Conservation (phyloP, 1,140 invertebrate species). For the Listronotus bonariensis region DNA sequence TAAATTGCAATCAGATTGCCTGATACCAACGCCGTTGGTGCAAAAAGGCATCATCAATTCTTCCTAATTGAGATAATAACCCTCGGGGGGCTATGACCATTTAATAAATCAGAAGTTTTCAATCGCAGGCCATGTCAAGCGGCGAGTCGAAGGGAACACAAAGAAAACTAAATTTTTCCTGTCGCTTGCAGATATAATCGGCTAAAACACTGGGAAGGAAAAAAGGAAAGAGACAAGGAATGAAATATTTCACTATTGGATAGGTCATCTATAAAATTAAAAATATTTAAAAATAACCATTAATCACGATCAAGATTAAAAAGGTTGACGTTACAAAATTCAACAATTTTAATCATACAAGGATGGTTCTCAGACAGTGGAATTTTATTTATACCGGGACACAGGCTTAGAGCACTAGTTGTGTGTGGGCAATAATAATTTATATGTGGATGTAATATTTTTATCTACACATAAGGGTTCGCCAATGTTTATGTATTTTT, state of each 20-base stretch:
- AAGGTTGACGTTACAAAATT: too few relatives aligned
- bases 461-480: too few relatives aligned
- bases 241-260: constrained; percentile 1
- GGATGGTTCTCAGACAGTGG: too few relatives aligned
- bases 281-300: too few relatives aligned
- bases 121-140: constrained; percentile 22
- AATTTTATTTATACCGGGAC: too few relatives aligned
- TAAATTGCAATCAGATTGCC: constrained; percentile 13
- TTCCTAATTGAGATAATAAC: constrained; percentile 41
- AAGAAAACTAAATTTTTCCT: constrained; percentile 32
- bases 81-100: constrained; percentile 25
- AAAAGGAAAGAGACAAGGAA: constrained; percentile 12
- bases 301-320: too few relatives aligned
- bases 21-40: constrained; percentile 11
- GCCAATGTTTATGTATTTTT: too few relatives aligned
- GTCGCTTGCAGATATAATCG: constrained; percentile 25
- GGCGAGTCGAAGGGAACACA: constrained; percentile 22
- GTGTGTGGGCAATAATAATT: too few relatives aligned
- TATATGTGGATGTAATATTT: too few relatives aligned
- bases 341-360: too few relatives aligned
- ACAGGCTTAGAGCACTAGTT: too few relatives aligned
- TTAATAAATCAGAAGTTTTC: constrained; percentile 41
- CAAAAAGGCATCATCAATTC: constrained; percentile 17
- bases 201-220: constrained; percentile 10
- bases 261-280: constrained; percentile 8